Conservation (phyloP, 2,888 invertebrate species). For the Acronicta psi region DNA sequence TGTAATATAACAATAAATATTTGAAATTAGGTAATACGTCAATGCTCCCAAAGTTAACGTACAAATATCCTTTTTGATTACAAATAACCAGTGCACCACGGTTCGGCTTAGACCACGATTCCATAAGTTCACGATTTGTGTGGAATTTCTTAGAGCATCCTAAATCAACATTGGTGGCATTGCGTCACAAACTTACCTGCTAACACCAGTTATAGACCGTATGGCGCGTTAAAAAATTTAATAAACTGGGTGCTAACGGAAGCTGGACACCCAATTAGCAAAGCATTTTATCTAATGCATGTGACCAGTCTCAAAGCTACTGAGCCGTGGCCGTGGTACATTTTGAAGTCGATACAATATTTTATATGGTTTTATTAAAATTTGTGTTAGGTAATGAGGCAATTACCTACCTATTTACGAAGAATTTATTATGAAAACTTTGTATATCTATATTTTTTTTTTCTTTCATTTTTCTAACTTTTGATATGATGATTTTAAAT, state of each 20-base stretch:
- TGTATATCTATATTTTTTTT: no score
- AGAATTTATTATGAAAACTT: no score
- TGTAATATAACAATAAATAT: constrained; percentile 61
- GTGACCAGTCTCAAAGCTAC: constrained; percentile 39
- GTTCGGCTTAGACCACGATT: background rate
- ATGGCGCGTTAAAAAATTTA: constrained; percentile 15
- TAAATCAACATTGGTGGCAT: constrained; percentile 39
- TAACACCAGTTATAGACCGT: constrained; percentile 3
- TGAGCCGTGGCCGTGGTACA: no score
- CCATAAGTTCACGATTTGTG: constrained; percentile 2
- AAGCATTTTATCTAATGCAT: constrained; percentile 39
- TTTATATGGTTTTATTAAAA: no score
- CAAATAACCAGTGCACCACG: constrained; percentile 26
- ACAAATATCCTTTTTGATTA: constrained; percentile 19
- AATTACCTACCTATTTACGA: no score
- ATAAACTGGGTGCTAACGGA: constrained; percentile 38
- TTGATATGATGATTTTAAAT: no score
- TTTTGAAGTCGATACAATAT: no score
- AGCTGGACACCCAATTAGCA: constrained; percentile 48
- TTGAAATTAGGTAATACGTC: constrained; percentile 54
- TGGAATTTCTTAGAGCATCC: constrained; percentile 35
- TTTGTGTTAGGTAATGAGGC: no score
- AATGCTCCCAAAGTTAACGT: constrained; percentile 37
- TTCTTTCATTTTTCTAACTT: no score
- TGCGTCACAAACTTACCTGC: constrained; percentile 33